Percentiles rank a stretch among this genome's conserved stretches.
Evolutionary conservation across 2,797 vertebrate genomes (phyloP).

Genomic region (Nyctibius grandis): DNA sequence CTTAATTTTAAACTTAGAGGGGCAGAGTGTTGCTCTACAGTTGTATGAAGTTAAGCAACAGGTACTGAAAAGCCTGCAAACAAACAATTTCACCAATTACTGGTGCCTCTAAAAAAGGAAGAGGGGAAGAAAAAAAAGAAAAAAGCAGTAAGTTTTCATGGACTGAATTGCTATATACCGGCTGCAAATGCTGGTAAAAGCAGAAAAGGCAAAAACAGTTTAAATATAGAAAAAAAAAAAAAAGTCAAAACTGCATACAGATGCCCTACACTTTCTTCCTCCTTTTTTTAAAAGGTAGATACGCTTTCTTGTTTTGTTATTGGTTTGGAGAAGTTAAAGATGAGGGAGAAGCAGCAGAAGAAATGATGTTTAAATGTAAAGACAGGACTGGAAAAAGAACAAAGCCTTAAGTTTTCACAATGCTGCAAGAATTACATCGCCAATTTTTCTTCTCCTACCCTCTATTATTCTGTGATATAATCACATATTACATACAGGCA

Average conservation of each 20-base stretch:
- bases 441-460: not conserved
- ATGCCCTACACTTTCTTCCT: not conserved
- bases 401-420: not conserved
- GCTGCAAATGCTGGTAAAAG: not conserved
- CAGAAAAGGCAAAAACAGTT: not conserved
- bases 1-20: not conserved
- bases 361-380: not conserved
- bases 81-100: not conserved
- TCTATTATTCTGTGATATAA: conserved; percentile 24
- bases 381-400: not conserved
- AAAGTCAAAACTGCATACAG: not conserved
- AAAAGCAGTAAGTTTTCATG: not conserved
- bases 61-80: not conserved
- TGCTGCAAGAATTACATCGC: not conserved
- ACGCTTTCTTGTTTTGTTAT: not conserved
- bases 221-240: not conserved
- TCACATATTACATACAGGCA: not conserved
- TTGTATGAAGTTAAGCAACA: not conserved
- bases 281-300: not conserved
- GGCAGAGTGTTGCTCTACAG: not conserved
- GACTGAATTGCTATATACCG: not conserved
- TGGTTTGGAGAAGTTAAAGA: not conserved
- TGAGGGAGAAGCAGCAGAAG: not conserved
- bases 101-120: not conserved
- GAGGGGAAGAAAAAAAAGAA: not conserved